Base-by-base conservation (phyloP, 1,140 invertebrate species). In the Mactra quadrangularis region DNA sequence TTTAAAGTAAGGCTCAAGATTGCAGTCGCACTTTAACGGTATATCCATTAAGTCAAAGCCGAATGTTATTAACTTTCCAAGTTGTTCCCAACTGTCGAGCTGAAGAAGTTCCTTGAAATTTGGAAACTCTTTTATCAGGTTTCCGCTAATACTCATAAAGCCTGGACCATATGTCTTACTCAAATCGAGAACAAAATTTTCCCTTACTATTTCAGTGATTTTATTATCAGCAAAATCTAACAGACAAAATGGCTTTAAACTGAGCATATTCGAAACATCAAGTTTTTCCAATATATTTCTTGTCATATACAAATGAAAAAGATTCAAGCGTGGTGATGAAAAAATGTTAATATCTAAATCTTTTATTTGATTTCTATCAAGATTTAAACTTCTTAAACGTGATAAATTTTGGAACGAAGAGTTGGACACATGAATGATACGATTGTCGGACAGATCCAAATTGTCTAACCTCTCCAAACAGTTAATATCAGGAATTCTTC, bases 21-120 rank as follows among this genome's bases (percentile, higher is more conserved):
- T 19, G 22, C 57, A 60, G 13, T 60, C 57, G 31, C 57, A 60
- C 50, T 19, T 53, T 53, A 53, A 53, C 25, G 50, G 50, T 3
- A 53, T 25, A 25, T 53, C 25, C 11, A 19, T 19, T 25, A 53
- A 53, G 25, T 53, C 50, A 25, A 53, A 53, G 19, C 50, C 50
- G 50, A 53, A 53, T n/a, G 19, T 53, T 1, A 53, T 53, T 25
- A 53, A 53, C 2, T 19, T n/a, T 53, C 50, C 50, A 25, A 53
- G 25, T 25, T n/a, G 19, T 3, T 53, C 25, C 2, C 19, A 25
- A 53, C 50, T 53, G 9, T 53, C 50, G 9, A 53, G 50, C 19
- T 53, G 19, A n/a, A 53, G 25, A 1, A 53, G 50, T 53, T 19
- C 25, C 25, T 53, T 53, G 19, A 53, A 1, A 25, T 53, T 25